Percentiles rank a stretch among this genome's conserved stretches.
phyloP scores from a whole-genome alignment of 1,140 invertebrate genomes.

The Papilio polytes region DNA sequence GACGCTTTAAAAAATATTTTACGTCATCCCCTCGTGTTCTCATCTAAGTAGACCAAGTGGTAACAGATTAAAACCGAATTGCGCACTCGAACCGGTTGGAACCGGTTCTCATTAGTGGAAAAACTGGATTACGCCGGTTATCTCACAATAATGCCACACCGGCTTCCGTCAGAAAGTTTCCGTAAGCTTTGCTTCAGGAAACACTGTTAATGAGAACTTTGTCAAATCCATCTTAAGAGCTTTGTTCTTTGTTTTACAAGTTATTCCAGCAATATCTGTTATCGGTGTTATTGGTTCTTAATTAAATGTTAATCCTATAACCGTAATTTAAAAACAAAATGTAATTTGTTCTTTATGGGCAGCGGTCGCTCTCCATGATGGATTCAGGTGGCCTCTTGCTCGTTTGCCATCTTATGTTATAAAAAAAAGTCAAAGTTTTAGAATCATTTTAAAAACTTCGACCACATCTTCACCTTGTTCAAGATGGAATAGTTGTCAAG shows the following conservation, averaged over 20 bases:
- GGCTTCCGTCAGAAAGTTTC: conserved; percentile 57
- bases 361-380: too few relatives aligned
- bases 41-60: conserved; percentile 14
- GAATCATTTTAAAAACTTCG: too few relatives aligned
- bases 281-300: background rate
- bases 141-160: conserved; percentile 56
- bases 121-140: conserved; percentile 58
- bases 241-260: conserved; percentile 37
- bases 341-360: too few relatives aligned
- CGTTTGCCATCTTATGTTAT: too few relatives aligned
- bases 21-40: background rate
- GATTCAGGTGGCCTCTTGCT: too few relatives aligned
- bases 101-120: conserved; percentile 64
- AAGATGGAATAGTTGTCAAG: too few relatives aligned
- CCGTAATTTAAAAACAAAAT: too few relatives aligned
- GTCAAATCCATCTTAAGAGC: conserved; percentile 40
- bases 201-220: conserved; percentile 62
- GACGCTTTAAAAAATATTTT: background rate
- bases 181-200: conserved; percentile 49
- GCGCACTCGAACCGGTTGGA: conserved; percentile 42
- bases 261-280: conserved; percentile 45
- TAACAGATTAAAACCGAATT: conserved; percentile 23
- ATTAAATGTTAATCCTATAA: too few relatives aligned
- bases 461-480: too few relatives aligned
- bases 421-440: too few relatives aligned